Evolutionary conservation across 2,888 invertebrate genomes (phyloP).

Genomic region (Oscheius sp.): DNA sequence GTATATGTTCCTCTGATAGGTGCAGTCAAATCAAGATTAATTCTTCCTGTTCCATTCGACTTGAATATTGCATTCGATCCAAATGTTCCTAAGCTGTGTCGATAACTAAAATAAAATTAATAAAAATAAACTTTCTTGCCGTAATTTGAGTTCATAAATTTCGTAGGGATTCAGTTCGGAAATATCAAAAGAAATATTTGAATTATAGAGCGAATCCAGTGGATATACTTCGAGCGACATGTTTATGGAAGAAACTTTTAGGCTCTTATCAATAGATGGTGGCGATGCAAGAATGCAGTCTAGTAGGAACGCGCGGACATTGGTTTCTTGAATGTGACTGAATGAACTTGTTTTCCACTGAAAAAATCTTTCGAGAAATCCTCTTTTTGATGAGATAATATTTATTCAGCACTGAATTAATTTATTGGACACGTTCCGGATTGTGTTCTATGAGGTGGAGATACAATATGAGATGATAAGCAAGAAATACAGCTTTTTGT

Average conservation of each 20-base stretch:
- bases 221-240: background rate
- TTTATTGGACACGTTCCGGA: background rate
- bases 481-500: background rate
- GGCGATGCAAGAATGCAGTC: background rate
- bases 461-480: background rate
- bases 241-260: background rate
- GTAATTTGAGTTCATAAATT: conserved; percentile 1
- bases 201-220: background rate
- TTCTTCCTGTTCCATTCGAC: background rate
- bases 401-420: no score
- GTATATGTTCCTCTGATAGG: conserved; percentile 13
- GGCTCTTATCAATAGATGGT: background rate
- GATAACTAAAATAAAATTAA: background rate
- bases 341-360: no score
- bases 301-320: conserved; percentile 3
- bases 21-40: background rate
- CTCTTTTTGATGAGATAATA: no score
- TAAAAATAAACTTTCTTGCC: background rate
- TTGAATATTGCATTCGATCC: background rate
- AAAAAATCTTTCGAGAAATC: no score
- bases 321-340: background rate
- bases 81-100: background rate
- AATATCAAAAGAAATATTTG: background rate
- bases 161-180: background rate
- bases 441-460: no score